These are phyloP conservation scores for Seriola dumerili DNA, from an alignment of 2,113 vertebrate genomes.

Conservation along the genomic window DNA sequence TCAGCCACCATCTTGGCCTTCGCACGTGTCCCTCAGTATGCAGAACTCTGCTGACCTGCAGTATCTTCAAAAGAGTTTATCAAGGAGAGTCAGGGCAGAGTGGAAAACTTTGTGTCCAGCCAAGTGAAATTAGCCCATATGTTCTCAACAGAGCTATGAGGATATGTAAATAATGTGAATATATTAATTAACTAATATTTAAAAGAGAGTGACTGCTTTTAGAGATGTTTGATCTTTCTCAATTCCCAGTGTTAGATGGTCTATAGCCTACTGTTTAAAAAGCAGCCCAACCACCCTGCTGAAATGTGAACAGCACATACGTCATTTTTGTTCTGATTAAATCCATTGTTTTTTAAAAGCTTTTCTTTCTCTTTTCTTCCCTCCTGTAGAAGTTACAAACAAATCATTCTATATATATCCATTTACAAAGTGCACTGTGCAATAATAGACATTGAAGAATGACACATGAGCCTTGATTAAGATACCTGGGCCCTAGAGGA, in stretches of 20 bases:
- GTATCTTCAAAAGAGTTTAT: conserved; percentile 19
- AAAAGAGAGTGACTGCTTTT: background rate
- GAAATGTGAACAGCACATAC: conserved; percentile 50
- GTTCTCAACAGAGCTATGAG: background rate
- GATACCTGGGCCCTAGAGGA: background rate
- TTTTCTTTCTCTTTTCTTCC: conserved; percentile 4
- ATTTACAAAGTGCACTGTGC: background rate
- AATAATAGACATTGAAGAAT: background rate
- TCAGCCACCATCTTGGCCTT: background rate
- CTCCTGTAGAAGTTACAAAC: background rate
- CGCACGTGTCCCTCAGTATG: background rate
- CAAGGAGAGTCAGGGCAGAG: conserved; percentile 20
- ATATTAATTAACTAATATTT: background rate
- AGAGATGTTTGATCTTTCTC: background rate
- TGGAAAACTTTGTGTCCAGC: background rate
- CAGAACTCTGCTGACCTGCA: conserved; percentile 23
- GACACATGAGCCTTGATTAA: background rate
- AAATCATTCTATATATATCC: background rate
- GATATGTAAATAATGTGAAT: conserved; percentile 19
- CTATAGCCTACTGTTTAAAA: conserved; percentile 8
- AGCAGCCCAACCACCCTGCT: conserved; percentile 8
- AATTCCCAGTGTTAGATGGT: background rate
- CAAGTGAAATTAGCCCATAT: background rate
- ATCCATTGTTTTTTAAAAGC: background rate
- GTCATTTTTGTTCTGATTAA: conserved; percentile 29